Evolutionary conservation across 2,797 vertebrate species (phyloP).

Genomic region (Leptodactylus fallax): DNA sequence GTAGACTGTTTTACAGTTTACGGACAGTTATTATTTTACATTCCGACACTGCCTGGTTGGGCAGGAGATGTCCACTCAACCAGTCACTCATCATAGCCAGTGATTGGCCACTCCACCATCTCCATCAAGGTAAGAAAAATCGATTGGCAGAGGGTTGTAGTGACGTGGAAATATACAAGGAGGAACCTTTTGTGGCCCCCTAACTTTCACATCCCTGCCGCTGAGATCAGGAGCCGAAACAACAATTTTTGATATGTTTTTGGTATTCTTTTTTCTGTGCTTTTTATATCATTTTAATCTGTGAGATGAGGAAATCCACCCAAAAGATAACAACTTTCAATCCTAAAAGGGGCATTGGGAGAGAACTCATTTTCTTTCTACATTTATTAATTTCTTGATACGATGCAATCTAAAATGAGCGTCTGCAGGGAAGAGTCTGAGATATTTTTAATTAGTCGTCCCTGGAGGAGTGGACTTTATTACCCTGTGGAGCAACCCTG

Average conservation of each 20-base stretch:
- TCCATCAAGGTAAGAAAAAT: no score
- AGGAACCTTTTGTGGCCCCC: no score
- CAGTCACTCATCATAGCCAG: no score
- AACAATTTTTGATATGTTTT: background rate
- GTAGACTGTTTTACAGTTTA: no score
- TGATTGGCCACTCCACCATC: no score
- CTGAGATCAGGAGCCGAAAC: no score
- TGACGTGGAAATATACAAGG: no score
- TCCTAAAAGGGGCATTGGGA: background rate
- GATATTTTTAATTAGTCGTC: slow-evolving; percentile 41
- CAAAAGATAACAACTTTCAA: background rate
- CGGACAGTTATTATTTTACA: no score
- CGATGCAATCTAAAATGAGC: slow-evolving; percentile 13
- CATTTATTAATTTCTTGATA: background rate
- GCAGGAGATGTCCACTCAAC: no score
- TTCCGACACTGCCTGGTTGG: no score
- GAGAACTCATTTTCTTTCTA: background rate
- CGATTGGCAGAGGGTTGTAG: no score
- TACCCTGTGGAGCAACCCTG: slow-evolving; percentile 21
- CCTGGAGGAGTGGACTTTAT: slow-evolving; percentile 31
- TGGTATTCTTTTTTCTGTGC: background rate
- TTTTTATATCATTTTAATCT: background rate
- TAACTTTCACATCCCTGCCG: no score
- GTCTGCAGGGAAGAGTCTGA: slow-evolving; percentile 9
- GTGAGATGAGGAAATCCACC: background rate